phyloP scores from a whole-genome alignment of 2,888 invertebrate species.

The Cephus pygmeus region DNA sequence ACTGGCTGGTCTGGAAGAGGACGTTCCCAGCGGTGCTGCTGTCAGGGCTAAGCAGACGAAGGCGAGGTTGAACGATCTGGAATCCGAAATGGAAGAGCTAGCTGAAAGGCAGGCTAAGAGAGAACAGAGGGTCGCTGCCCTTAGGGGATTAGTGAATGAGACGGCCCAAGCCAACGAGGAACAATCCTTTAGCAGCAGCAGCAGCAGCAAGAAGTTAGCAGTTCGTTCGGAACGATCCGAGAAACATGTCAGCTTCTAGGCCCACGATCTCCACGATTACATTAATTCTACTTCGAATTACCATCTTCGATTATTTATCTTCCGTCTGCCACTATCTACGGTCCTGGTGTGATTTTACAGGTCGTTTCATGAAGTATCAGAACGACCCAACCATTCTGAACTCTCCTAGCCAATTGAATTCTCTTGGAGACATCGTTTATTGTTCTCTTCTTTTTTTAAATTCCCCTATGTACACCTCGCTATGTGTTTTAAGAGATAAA shows the following conservation, averaged over 20 bases:
- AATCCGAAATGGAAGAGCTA: conserved; percentile 80
- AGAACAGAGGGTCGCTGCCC: conserved; percentile 78
- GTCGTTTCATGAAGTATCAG: neutral
- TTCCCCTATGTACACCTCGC: conserved; percentile 6
- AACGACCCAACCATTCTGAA: neutral
- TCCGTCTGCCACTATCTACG: neutral
- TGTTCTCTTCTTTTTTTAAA: neutral
- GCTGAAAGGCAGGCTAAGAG: conserved; percentile 76
- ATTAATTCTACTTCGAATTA: neutral
- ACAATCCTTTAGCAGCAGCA: conserved; percentile 35
- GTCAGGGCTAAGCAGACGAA: conserved; percentile 75
- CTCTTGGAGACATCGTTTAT: neutral
- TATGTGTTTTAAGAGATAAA: neutral
- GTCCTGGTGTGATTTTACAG: neutral
- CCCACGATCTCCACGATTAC: neutral
- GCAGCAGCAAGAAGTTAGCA: conserved; percentile 49
- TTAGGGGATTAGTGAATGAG: conserved; percentile 77
- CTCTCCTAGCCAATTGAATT: neutral
- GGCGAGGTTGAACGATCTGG: conserved; percentile 77
- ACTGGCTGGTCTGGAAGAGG: conserved; percentile 62
- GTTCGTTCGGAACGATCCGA: conserved; percentile 49
- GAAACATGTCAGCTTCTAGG: conserved; percentile 63
- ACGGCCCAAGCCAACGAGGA: conserved; percentile 66
- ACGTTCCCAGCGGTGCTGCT: conserved; percentile 69
- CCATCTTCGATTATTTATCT: neutral